phyloP scores from a whole-genome alignment of 2,797 vertebrate species.

The Pseudocheirus occidentalis region DNA sequence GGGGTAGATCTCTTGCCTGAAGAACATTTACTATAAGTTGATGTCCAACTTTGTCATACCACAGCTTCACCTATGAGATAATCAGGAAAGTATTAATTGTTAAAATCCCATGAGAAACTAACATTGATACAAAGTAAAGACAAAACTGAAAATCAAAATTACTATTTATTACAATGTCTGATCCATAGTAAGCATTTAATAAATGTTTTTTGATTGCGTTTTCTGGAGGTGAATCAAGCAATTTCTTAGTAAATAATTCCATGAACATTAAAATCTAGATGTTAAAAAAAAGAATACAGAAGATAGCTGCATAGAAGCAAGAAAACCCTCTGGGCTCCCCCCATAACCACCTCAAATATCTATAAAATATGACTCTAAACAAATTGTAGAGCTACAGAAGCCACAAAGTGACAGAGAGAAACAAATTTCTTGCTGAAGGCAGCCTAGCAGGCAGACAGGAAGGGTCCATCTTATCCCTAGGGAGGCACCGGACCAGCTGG shows the following conservation, averaged over 20 bases:
- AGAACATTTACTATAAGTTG: constrained; percentile 98
- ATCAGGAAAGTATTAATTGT: neutral
- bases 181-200: neutral
- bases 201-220: constrained; percentile 28
- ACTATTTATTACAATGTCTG: neutral
- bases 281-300: neutral
- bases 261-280: neutral
- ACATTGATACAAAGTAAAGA: neutral
- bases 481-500: too few relatives aligned
- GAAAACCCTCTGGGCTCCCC: too few relatives aligned
- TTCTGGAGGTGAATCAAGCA: neutral
- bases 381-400: too few relatives aligned
- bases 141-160: neutral
- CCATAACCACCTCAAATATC: too few relatives aligned
- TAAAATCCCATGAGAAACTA: neutral
- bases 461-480: too few relatives aligned
- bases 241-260: neutral
- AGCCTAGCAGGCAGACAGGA: too few relatives aligned
- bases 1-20: constrained; percentile 96
- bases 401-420: too few relatives aligned
- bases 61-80: constrained; percentile 92
- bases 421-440: too few relatives aligned
- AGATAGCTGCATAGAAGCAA: too few relatives aligned
- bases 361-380: too few relatives aligned
- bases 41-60: constrained; percentile 99